Base-by-base conservation (phyloP, 1,140 invertebrate species). In the Penaeus vannamei region DNA sequence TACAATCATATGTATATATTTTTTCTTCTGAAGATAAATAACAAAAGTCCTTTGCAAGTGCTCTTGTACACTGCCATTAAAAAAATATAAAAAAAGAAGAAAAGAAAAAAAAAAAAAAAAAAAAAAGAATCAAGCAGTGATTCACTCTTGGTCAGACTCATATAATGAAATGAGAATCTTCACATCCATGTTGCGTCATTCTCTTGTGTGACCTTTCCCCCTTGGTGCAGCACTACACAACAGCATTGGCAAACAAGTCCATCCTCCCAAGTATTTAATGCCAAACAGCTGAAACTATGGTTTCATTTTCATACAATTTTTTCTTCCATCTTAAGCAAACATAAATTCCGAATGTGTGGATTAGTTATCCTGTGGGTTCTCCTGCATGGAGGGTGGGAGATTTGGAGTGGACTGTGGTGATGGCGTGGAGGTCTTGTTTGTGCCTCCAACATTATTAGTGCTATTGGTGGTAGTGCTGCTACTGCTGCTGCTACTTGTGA, bases 181-280 rank as follows among this genome's bases (percentile, higher is more conserved):
- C 46, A 81, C 46, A 81, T 81, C 46, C 60, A 59, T 36, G 36
- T 81, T 81, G 26, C 26, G 22, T 26, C 14, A 46, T 81, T 17
- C 72, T 80, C n/a, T 22, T n/a, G 36, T 81, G 79, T 81, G 79
- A 81, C 79, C 79, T 81, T 81, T n/a, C 79, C 60, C 46, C 53
- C 53, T 53, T 53, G 53, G 53, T 53, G 53, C 53, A 53, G 53
- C 53, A 53, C 53, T 53, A 53, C 53, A 53, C 53, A 53, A 53
- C 53, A 53, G 53, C 53, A 53, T 53, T 53, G 53, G 53, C 53
- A 53, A 53, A 53, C 53, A 12, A 53, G 53, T 53, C 53, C 53
- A 53, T 53, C 53, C 10, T 53, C 53, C 53, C 53, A 17, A 53
- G 53, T 53, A 53, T 53, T 53, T 53, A 12, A 53, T 17, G 53